phyloP scores from a whole-genome alignment of 1,140 invertebrate genomes.

The Amyelois transitella region DNA sequence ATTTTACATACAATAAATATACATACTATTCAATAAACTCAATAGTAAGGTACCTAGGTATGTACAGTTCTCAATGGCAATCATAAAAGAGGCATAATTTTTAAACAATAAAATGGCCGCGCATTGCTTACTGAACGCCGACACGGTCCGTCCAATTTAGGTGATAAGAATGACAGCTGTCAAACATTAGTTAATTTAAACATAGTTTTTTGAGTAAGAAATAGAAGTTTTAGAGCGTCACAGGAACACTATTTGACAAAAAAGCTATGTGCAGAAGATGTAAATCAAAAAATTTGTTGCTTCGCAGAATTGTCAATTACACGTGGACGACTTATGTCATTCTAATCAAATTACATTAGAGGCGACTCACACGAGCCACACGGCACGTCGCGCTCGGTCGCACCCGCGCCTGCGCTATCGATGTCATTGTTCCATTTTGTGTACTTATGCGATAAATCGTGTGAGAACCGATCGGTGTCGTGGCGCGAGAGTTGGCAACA shows the following conservation, averaged over 20 bases:
- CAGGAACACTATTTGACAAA: background rate
- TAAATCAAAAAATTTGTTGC: background rate
- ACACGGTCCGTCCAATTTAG: background rate
- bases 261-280: background rate
- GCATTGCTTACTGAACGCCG: slow-evolving; percentile 22
- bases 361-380: background rate
- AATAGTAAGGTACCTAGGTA: slow-evolving; percentile 24
- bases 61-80: slow-evolving; percentile 52
- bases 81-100: slow-evolving; percentile 29
- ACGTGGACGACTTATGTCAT: background rate
- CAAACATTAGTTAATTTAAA: background rate
- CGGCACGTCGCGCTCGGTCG: background rate
- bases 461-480: slow-evolving; percentile 7
- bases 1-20: slow-evolving; percentile 35
- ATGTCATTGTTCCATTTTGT: slow-evolving; percentile 20
- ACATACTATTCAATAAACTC: slow-evolving; percentile 20
- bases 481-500: slow-evolving; percentile 19
- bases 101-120: slow-evolving; percentile 27
- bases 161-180: background rate
- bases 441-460: slow-evolving; percentile 5
- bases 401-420: slow-evolving; percentile 12
- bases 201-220: background rate
- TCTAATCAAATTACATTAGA: background rate
- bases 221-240: background rate
- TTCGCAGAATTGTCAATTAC: background rate